Evolutionary conservation across 2,797 vertebrate species (phyloP), one percentile per base, ranked within the genome.

Genomic region (Prunella strophiata): DNA sequence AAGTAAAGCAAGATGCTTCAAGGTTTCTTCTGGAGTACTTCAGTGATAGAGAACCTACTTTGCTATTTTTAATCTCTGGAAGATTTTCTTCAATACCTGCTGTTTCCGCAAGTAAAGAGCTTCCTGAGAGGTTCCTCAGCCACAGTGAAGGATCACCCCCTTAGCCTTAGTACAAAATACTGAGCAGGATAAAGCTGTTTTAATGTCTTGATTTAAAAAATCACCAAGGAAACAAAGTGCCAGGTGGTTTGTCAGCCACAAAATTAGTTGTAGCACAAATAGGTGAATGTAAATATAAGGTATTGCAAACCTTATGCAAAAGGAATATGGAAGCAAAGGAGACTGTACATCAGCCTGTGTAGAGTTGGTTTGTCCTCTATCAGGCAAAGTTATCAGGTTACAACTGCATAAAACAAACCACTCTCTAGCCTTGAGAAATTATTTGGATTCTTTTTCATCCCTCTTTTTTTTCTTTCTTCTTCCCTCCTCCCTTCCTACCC

Each of bases 401-500:
- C 15, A 74, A 30, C 8, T 76, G n/a, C 25, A 29, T 79, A 27
- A 55, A 72, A 26, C 8, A 54, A 54, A 14, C 6, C 1, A 5
- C 13, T 67, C 11, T 36, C 29, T 45, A 51, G 8, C 14, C 30
- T 34, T 75, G 30, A 62, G 34, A 88, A 80, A 58, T 45, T 10
- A 30, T 23, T 72, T 83, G 2, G 4, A 7, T 48, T 61, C 7
- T 65, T 43, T 75, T 76, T 36, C 9, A 32, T 50, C 8, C 2
- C 6, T 2, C 13, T 45, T 21, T 15, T 12, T 12, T 52, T 62
- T 25, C 10, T 47, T 19, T 34, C 5, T n/a, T 34, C 16, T 57
- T 52, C 13, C 5, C 2, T 20, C 10, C 9, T 63, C 8, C 1
- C 2, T 23, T 9, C 4, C 2, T 10, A 4, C 8, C 2, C 7